Conservation (phyloP, 2,113 vertebrate genomes). For the Haemorhous mexicanus region DNA sequence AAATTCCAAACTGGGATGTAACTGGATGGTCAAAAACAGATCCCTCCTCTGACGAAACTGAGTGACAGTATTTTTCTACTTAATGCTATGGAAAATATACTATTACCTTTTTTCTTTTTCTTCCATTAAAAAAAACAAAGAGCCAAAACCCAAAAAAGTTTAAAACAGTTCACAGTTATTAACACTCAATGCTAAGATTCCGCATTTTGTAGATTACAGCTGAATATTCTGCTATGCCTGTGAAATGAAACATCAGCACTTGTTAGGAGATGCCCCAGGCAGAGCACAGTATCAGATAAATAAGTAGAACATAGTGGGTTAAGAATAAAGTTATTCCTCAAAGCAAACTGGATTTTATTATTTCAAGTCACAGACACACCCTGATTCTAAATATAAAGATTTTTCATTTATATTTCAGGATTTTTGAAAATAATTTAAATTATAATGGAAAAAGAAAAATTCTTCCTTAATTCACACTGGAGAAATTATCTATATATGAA, state of each 20-base stretch:
- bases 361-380: background rate
- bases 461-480: background rate
- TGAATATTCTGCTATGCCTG: background rate
- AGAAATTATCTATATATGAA: constrained; percentile 41
- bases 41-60: background rate
- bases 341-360: background rate
- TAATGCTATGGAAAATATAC: background rate
- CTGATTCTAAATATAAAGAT: background rate
- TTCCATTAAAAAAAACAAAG: background rate
- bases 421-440: constrained; percentile 21
- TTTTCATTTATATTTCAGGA: background rate
- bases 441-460: background rate
- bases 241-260: constrained; percentile 36
- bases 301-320: background rate
- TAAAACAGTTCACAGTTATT: background rate
- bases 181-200: background rate
- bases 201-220: background rate
- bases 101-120: background rate
- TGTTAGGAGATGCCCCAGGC: background rate
- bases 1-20: background rate
- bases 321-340: background rate
- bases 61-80: background rate
- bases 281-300: background rate
- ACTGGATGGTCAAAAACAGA: background rate
- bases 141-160: background rate